These are phyloP conservation scores for Melanostoma scalare DNA, from an alignment of 2,888 invertebrate genomes.

Conservation along the genomic window DNA sequence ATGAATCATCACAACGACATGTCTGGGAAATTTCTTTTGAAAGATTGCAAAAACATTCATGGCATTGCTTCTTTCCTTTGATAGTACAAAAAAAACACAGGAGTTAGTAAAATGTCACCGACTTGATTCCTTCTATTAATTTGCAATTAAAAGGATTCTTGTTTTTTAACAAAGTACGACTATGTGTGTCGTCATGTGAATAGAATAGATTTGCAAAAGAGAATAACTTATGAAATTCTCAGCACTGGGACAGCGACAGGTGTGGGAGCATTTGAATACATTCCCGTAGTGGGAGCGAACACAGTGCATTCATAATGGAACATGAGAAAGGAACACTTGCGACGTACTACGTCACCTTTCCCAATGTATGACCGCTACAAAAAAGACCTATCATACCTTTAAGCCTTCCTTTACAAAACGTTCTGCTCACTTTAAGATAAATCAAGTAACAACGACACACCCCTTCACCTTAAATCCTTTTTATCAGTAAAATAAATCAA, in stretches of 20 bases:
- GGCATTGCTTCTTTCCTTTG: not conserved
- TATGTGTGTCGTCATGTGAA: no score
- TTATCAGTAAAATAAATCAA: constrained; percentile 44
- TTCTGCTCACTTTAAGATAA: constrained; percentile 53
- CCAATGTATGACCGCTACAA: no score
- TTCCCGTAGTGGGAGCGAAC: no score
- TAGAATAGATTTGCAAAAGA: not conserved
- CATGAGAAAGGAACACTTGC: no score
- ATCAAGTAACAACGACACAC: constrained; percentile 40
- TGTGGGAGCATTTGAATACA: no score
- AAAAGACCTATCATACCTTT: no score
- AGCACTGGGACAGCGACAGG: no score
- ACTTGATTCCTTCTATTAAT: constrained; percentile 19
- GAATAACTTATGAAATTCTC: not conserved
- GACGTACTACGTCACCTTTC: no score
- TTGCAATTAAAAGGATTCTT: constrained; percentile 1
- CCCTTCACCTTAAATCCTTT: constrained; percentile 51
- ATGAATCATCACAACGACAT: not conserved
- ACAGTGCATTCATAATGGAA: no score
- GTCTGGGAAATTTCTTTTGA: constrained; percentile 24
- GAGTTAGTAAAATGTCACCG: not conserved
- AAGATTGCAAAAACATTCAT: not conserved
- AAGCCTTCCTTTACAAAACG: not conserved
- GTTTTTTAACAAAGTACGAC: no score
- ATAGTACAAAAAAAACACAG: no score